These are phyloP conservation scores for Cistogaster globosa DNA, from an alignment of 2,888 invertebrate genomes.

Conservation along the genomic window DNA sequence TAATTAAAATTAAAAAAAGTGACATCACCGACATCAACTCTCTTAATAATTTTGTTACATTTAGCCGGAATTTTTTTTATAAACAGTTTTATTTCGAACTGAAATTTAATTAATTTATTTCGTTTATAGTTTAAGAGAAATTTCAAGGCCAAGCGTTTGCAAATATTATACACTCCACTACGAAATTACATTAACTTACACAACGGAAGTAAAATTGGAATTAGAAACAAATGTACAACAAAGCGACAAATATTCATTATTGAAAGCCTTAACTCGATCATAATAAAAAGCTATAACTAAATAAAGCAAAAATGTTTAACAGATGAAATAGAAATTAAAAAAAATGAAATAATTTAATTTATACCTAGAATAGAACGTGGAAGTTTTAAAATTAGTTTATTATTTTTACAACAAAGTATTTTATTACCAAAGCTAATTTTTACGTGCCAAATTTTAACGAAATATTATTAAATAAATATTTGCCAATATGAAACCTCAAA, in stretches of 20 bases:
- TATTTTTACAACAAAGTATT: slow-evolving; percentile 46
- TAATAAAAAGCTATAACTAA: slow-evolving; percentile 18
- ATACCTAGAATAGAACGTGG: slow-evolving; percentile 27
- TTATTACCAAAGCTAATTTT: slow-evolving; percentile 54
- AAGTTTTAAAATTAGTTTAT: slow-evolving; percentile 22
- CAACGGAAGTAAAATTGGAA: slow-evolving; percentile 56
- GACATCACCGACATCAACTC: slow-evolving; percentile 43
- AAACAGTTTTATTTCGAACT: not conserved
- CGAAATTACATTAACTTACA: not conserved
- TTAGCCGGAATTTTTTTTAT: slow-evolving; percentile 29
- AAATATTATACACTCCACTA: slow-evolving; percentile 28
- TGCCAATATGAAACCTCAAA: slow-evolving; percentile 82
- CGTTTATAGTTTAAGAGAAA: slow-evolving; percentile 37
- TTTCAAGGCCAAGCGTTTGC: slow-evolving; percentile 53
- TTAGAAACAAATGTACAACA: not conserved
- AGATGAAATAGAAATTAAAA: slow-evolving; percentile 35
- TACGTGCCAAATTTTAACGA: slow-evolving; percentile 51
- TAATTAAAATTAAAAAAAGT: slow-evolving; percentile 35
- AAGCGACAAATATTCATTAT: slow-evolving; percentile 34
- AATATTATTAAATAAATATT: slow-evolving; percentile 37
- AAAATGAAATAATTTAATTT: slow-evolving; percentile 5
- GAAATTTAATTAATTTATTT: slow-evolving; percentile 23
- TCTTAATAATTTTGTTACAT: slow-evolving; percentile 23
- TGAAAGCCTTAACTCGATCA: slow-evolving; percentile 49
- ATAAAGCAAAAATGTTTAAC: slow-evolving; percentile 42